Percentiles rank a stretch among this genome's conserved stretches.
Conservation (phyloP, 2,113 vertebrate species). For the Labeo rohita region DNA sequence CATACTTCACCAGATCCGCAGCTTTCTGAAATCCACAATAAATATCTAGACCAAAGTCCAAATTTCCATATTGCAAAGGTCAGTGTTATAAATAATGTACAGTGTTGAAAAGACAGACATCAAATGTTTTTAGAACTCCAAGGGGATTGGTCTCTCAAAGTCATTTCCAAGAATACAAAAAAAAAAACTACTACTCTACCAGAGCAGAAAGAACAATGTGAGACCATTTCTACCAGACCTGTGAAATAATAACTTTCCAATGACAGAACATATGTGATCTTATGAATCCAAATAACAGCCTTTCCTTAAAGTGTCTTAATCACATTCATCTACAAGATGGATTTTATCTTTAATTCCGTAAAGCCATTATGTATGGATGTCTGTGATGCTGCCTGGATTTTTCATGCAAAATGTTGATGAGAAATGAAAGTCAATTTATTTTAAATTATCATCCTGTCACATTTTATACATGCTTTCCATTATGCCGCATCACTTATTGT, state of each 20-base stretch:
- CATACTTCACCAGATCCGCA: not conserved
- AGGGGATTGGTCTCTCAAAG: not conserved
- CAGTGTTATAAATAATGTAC: constrained; percentile 36
- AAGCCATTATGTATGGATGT: not conserved
- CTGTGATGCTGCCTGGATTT: not conserved
- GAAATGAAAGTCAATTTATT: constrained; percentile 12
- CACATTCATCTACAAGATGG: not conserved
- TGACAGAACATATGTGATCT: not conserved
- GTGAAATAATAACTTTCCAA: not conserved
- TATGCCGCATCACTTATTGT: not conserved
- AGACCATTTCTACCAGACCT: not conserved
- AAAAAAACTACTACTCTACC: not conserved
- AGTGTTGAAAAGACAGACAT: not conserved
- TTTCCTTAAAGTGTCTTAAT: not conserved
- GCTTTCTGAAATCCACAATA: not conserved
- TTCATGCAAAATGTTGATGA: not conserved
- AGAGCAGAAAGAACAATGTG: not conserved
- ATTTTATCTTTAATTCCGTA: not conserved
- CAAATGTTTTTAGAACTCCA: constrained; percentile 17
- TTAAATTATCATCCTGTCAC: not conserved
- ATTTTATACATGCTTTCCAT: not conserved
- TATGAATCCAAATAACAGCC: not conserved
- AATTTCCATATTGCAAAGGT: constrained; percentile 31
- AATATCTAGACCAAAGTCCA: constrained; percentile 1
- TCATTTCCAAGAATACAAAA: not conserved